phyloP scores from a whole-genome alignment of 2,113 vertebrate genomes.

The Charadrius vociferus region DNA sequence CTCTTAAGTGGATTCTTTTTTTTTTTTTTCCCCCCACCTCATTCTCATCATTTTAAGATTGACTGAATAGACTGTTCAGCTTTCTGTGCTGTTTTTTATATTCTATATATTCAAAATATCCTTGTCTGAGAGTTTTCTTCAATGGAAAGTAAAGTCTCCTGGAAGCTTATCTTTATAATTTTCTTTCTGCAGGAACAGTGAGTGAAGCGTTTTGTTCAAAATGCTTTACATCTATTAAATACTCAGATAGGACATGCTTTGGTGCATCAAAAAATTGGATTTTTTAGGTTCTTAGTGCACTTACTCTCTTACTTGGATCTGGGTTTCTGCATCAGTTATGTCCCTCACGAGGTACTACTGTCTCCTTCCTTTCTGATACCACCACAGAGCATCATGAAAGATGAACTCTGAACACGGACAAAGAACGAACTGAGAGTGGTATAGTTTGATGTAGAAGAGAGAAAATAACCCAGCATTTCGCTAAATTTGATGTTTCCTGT shows the following conservation, averaged over 20 bases:
- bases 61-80: not conserved
- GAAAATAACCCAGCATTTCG: not conserved
- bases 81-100: not conserved
- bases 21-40: not conserved
- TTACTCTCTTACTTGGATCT: not conserved
- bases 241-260: not conserved
- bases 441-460: not conserved
- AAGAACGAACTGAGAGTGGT: not conserved
- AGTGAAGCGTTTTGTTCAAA: not conserved
- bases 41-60: not conserved
- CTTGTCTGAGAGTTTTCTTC: not conserved
- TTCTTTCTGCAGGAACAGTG: not conserved
- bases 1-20: not conserved
- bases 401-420: not conserved
- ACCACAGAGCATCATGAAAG: not conserved
- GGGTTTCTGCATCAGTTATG: not conserved
- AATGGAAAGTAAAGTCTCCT: not conserved
- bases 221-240: not conserved
- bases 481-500: not conserved
- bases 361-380: not conserved
- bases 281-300: not conserved
- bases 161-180: not conserved
- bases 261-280: not conserved
- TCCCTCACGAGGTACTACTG: not conserved
- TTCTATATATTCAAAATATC: not conserved